Evolutionary conservation across 2,797 vertebrate species (phyloP).

Genomic region (Sebastiscus tertius): DNA sequence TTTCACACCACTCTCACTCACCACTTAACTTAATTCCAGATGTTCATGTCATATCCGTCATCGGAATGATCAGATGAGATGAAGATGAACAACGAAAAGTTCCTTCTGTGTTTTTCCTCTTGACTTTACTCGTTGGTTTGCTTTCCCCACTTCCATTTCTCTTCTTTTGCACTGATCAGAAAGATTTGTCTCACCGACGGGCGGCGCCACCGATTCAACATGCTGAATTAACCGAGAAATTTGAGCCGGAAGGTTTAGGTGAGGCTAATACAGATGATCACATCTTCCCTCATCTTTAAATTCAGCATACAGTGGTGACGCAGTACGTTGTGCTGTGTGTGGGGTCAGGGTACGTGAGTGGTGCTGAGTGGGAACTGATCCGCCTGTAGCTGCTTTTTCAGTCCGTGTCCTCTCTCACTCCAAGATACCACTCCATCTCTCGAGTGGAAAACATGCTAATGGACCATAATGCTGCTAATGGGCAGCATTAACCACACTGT

Average conservation of each 20-base stretch:
- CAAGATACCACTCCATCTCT: slow-evolving; percentile 24
- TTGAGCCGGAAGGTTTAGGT: neutral
- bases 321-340: neutral
- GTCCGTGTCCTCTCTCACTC: neutral
- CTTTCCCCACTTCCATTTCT: too few species aligned
- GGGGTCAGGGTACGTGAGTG: neutral
- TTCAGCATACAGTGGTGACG: neutral
- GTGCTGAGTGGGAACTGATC: neutral
- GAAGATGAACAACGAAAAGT: too few species aligned
- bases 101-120: too few species aligned
- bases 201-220: too few species aligned
- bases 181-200: too few species aligned
- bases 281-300: neutral
- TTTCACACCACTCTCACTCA: too few species aligned
- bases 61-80: too few species aligned
- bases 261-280: neutral
- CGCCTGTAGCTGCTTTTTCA: neutral
- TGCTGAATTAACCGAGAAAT: neutral
- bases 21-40: too few species aligned
- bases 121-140: too few species aligned
- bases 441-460: slow-evolving; percentile 37
- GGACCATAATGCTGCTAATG: slow-evolving; percentile 47
- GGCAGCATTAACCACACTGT: slow-evolving; percentile 34
- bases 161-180: too few species aligned
- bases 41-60: too few species aligned